Evolutionary conservation across 2,113 vertebrate species (phyloP), one percentile per base, ranked within the genome.

Genomic region (Paramisgurnus dabryanus): DNA sequence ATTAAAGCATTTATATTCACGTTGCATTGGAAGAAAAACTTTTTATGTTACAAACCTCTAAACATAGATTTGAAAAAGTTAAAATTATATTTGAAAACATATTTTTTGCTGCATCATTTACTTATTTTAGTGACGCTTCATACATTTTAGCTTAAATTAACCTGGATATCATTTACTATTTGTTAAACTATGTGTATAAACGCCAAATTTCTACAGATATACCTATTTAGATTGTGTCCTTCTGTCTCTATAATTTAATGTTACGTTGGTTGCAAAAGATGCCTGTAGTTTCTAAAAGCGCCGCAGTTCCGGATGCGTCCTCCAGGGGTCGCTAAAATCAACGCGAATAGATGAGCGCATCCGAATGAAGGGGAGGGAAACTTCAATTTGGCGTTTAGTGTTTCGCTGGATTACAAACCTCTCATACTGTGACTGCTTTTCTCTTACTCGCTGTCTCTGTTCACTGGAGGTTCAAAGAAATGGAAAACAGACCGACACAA

Each of bases 261-360:
- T 22, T 7, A 13, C 4, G 3, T 68, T 15, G 18, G 18, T 53
- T 50, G 49, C 43, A 8, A 45, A 45, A 8, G 43, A 45, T 8
- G 43, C 49, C 15, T 17, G n/a, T n/a, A 55, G 49, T 6, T 6
- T 7, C 10, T 6, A 11, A 15, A 7, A 17, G 45, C 9, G 18
- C 79, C 72, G 73, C 73, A 63, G 71, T 55, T 63, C 50, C 12
- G 43, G 47, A 0, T 0, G 10, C 27, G 27, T 15, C 87, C 91
- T 67, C 73, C 84, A 89, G 85, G 84, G 60, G 89, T 68, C 88
- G 79, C 84, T 70, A 18, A 7, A 6, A 57, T 67, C 57, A 81
- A 1, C 5, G 0, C 66, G n/a, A 9, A 71, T 17, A 55, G 61
- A 3, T 7, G 11, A 3, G 43, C 17, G 22, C 27, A 73, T 61